These are phyloP conservation scores for Omphaloscelis lunosa DNA, from an alignment of 2,888 invertebrate genomes.

Conservation along the genomic window DNA sequence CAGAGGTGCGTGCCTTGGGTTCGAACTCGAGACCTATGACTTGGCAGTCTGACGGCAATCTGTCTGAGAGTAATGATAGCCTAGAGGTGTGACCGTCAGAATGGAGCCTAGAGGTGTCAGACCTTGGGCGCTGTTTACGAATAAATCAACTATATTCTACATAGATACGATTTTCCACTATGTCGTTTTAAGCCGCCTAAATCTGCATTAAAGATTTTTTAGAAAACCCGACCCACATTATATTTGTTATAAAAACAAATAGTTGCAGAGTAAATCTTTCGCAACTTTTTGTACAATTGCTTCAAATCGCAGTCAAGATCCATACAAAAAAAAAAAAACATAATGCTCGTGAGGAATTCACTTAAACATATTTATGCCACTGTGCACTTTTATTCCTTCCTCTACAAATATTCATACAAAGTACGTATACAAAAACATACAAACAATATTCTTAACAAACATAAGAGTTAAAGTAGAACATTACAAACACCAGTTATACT, in stretches of 20 bases:
- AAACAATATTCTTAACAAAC: conserved; percentile 36
- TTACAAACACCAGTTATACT: conserved; percentile 37
- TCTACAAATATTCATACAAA: background rate
- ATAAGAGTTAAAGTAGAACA: conserved; percentile 39
- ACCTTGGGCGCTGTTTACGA: background rate
- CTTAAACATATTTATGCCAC: background rate
- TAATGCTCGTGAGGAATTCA: too few species aligned
- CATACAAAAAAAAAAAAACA: background rate
- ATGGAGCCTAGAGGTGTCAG: too few species aligned
- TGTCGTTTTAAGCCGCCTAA: background rate
- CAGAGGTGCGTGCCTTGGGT: too few species aligned
- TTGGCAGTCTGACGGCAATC: too few species aligned
- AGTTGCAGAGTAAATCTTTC: too few species aligned
- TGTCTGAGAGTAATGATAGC: too few species aligned
- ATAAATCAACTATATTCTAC: conserved; percentile 12
- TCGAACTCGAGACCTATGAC: too few species aligned
- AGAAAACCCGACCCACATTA: background rate
- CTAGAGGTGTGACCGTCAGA: too few species aligned
- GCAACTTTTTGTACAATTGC: background rate
- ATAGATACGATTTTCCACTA: background rate
- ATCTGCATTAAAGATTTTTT: background rate
- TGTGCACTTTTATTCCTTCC: background rate
- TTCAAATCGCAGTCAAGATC: background rate
- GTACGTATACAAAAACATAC: conserved; percentile 3
- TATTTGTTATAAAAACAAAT: too few species aligned